phyloP scores from a whole-genome alignment of 2,797 vertebrate species.

The Leptodactylus fallax region DNA sequence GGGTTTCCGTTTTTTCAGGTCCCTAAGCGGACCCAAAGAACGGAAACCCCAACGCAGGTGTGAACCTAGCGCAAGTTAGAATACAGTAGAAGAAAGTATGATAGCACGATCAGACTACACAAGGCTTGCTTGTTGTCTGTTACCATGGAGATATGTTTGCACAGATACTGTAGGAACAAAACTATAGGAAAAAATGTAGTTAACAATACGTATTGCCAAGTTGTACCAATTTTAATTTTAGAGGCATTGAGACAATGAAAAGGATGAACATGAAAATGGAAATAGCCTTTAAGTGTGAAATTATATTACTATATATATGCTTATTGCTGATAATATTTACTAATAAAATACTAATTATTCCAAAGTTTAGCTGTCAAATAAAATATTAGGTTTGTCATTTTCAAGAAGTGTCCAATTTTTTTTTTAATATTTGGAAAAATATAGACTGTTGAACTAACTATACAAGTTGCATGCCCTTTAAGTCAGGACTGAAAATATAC shows the following conservation, averaged over 20 bases:
- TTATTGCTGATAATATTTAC: neutral
- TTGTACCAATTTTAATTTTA: neutral
- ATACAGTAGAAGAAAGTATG: neutral
- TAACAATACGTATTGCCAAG: neutral
- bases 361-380: neutral
- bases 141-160: neutral
- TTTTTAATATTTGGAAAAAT: neutral
- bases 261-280: neutral
- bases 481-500: neutral
- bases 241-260: neutral
- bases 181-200: neutral
- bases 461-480: neutral
- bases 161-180: neutral
- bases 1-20: no score
- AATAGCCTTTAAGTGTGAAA: neutral
- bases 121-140: neutral
- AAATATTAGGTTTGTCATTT: neutral
- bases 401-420: neutral
- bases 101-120: neutral
- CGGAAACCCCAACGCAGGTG: no score
- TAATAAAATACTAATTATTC: slow-evolving; percentile 1
- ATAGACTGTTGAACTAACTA: neutral
- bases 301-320: neutral
- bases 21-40: no score
- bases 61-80: no score